Evolutionary conservation across 2,113 vertebrate species (phyloP), one percentile per base, ranked within the genome.

Genomic region (Laticauda laticaudata): DNA sequence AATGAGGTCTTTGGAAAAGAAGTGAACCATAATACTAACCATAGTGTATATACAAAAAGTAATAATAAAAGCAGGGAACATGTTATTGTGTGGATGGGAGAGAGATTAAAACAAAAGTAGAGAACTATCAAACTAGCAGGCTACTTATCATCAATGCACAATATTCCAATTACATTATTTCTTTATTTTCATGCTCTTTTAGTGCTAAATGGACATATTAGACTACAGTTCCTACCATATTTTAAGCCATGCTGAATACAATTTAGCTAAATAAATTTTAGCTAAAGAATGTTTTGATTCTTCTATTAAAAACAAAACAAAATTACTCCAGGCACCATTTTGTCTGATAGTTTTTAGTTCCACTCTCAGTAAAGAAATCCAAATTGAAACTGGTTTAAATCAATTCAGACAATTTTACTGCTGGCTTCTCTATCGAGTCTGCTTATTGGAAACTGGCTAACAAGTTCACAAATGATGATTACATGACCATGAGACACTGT

Each of bases 11-110:
- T 94, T 93, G 86, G 10, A 1, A 14, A 61, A 39, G 39, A 91
- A 91, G 59, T 89, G 75, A 93, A 6, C 34, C 88, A 87, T 95
- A 81, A 95, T 87, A 48, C 69, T 43, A 75, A 45, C 57, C 18
- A 55, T 45, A 61, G 14, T 2, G 11, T 23, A 1, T 24, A 20
- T 20, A 20, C 18, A 39, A 45, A 51, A 90, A 64, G 21, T 57
- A 29, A 53, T n/a, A 53, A 87, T 51, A 26, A 45, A 45, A 21
- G 24, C 9, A 20, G 34, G 15, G 3, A n/a, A 45, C 24, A 86
- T 85, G 18, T 29, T 56, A 86, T 29, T 45, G 43, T 34, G 29
- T 14, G 57, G 8, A 14, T 11, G 14, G 29, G 12, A 14, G 23
- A 20, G 12, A 12, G 91, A 64, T 26, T 5, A 92, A 81, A 75